phyloP scores from a whole-genome alignment of 2,888 invertebrate species.

The Melieria omissa region DNA sequence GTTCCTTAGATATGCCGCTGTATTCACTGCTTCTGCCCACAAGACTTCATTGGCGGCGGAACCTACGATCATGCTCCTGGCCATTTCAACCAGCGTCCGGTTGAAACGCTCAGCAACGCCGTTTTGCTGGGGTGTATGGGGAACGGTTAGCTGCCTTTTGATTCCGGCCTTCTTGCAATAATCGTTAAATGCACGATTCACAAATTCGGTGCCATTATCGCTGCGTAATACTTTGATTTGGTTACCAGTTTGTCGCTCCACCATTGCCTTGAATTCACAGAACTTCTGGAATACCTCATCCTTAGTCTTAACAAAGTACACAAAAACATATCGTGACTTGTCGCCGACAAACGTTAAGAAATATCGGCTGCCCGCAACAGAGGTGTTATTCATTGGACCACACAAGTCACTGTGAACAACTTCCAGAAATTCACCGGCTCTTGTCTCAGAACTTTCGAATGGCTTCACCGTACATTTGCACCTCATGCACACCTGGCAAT shows the following conservation, averaged over 20 bases:
- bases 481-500: neutral
- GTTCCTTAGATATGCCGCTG: constrained; percentile 43
- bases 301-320: constrained; percentile 38
- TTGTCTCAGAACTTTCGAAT: neutral
- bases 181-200: constrained; percentile 16
- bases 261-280: constrained; percentile 25
- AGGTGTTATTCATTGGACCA: constrained; percentile 31
- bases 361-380: constrained; percentile 34
- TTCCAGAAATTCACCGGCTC: constrained; percentile 4
- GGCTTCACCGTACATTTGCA: constrained; percentile 12
- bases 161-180: constrained; percentile 27
- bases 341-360: constrained; percentile 39
- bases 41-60: constrained; percentile 44
- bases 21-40: constrained; percentile 38
- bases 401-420: constrained; percentile 38
- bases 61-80: constrained; percentile 36
- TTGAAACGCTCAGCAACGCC: constrained; percentile 12
- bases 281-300: constrained; percentile 31
- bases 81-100: constrained; percentile 39
- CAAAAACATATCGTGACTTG: constrained; percentile 28
- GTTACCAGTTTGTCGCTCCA: constrained; percentile 27
- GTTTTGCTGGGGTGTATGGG: constrained; percentile 38
- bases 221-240: constrained; percentile 32
- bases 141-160: constrained; percentile 29
- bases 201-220: constrained; percentile 34